These are phyloP conservation scores for Chelmon rostratus DNA, from an alignment of 2,797 vertebrate species.

Conservation along the genomic window DNA sequence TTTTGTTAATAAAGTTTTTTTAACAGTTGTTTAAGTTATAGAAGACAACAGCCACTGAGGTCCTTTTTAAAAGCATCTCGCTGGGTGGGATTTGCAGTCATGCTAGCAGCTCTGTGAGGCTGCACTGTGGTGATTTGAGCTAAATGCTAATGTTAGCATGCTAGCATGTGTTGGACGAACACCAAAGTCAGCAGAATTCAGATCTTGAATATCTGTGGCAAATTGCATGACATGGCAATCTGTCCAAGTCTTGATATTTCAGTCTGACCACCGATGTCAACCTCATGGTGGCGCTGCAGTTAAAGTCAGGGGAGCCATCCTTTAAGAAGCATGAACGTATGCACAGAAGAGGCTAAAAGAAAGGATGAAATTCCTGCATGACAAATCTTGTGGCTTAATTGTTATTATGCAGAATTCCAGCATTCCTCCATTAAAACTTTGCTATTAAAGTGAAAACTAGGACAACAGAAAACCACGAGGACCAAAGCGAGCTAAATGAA, in stretches of 20 bases:
- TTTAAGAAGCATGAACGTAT: not conserved
- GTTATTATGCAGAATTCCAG: not conserved
- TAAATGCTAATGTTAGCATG: not conserved
- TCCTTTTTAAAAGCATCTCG: too few species aligned
- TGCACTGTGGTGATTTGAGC: too few species aligned
- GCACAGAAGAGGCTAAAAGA: not conserved
- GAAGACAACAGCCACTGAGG: not conserved
- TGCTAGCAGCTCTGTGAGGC: too few species aligned
- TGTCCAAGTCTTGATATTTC: not conserved
- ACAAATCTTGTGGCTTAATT: not conserved
- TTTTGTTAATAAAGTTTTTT: not conserved
- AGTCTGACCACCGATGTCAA: not conserved
- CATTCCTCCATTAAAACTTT: slow-evolving; percentile 3
- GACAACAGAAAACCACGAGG: slow-evolving; percentile 41
- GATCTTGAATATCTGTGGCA: not conserved
- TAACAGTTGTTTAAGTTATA: not conserved
- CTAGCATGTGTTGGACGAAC: not conserved
- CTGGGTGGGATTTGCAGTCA: too few species aligned
- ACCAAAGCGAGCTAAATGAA: slow-evolving; percentile 44
- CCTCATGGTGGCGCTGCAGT: not conserved
- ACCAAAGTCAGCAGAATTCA: not conserved
- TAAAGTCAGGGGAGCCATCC: not conserved
- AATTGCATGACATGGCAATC: not conserved
- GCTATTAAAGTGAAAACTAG: slow-evolving; percentile 28
- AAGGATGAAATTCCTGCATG: too few species aligned